Conservation (phyloP, 2,113 vertebrate genomes). For the Ctenodactylus gundi region DNA sequence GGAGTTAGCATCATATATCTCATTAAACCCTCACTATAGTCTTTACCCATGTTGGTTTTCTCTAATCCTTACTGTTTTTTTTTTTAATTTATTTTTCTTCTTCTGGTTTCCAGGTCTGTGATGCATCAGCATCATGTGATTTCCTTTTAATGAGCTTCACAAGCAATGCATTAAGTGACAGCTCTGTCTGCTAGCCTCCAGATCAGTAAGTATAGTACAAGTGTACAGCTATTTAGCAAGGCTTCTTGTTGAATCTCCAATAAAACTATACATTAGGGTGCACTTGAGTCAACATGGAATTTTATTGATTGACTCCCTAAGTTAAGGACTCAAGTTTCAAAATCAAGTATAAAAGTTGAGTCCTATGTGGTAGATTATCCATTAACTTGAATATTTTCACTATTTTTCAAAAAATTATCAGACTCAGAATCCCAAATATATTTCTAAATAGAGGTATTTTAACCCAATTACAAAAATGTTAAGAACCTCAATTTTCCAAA, state of each 20-base stretch:
- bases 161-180: background rate
- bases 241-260: background rate
- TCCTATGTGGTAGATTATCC: conserved; percentile 21
- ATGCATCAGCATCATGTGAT: background rate
- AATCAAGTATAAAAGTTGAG: conserved; percentile 16
- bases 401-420: background rate
- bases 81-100: conserved; percentile 47
- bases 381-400: conserved; percentile 26
- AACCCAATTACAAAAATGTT: conserved; percentile 34
- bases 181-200: background rate
- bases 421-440: background rate
- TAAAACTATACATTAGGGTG: background rate
- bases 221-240: background rate
- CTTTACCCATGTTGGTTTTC: background rate
- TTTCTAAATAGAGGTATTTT: background rate
- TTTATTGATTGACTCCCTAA: conserved; percentile 16
- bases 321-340: conserved; percentile 46
- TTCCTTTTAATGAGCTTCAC: background rate
- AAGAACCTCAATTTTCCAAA: conserved; percentile 28
- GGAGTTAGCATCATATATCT: background rate
- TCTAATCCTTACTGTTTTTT: background rate
- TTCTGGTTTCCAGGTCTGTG: background rate
- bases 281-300: conserved; percentile 27
- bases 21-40: background rate
- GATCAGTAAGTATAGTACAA: background rate